Conservation (phyloP, 2,113 vertebrate genomes). For the Delphinapterus leucas region DNA sequence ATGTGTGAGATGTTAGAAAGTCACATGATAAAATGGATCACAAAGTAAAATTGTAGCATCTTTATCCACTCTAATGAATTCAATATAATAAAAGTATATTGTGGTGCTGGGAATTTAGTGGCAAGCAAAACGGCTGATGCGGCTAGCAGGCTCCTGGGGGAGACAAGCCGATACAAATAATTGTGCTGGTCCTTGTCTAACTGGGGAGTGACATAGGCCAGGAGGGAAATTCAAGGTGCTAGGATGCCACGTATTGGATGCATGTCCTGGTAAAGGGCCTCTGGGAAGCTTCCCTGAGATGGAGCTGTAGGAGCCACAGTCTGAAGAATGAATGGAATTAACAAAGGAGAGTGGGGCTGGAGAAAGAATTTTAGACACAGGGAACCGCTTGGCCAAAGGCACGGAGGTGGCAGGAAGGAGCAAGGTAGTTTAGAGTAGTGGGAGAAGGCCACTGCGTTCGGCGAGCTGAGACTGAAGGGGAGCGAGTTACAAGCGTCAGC, state of each 20-base stretch:
- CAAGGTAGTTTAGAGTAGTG: rapidly evolving
- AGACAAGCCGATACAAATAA: no score
- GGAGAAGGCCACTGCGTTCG: background rate
- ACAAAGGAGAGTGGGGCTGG: no score
- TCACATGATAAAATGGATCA: background rate
- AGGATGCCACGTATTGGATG: background rate
- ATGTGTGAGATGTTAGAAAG: background rate
- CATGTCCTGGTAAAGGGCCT: background rate
- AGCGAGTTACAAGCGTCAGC: rapidly evolving
- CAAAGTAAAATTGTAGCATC: background rate
- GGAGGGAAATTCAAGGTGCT: background rate
- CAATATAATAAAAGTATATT: background rate
- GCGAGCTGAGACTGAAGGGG: background rate
- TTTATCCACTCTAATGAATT: background rate
- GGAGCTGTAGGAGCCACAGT: background rate
- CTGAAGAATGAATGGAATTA: background rate
- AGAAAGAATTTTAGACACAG: background rate
- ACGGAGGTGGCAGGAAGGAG: background rate
- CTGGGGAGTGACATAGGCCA: rapidly evolving
- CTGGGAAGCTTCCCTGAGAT: background rate
- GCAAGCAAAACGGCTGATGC: background rate
- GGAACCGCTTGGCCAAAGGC: no score
- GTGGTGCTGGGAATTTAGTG: background rate
- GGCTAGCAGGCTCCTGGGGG: background rate
- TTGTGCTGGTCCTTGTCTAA: rapidly evolving